Percentiles rank a stretch among this genome's conserved stretches.
Conservation (phyloP, 2,888 invertebrate species). For the Saturnia pavonia region DNA sequence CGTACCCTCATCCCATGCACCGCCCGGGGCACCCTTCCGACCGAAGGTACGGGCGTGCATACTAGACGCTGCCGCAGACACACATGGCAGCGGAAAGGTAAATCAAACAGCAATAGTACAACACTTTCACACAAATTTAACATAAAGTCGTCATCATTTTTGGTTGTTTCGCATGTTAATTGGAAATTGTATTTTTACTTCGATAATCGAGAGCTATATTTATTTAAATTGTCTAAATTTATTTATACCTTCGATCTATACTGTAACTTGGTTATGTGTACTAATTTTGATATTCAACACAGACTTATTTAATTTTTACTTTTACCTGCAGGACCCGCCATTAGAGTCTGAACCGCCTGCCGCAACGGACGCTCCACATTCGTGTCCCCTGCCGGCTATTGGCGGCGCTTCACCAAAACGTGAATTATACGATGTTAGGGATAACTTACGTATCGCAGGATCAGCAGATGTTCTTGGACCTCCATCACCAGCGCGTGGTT, state of each 20-base stretch:
- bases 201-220: neutral
- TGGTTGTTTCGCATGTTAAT: neutral
- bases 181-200: neutral
- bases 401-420: conserved; percentile 75
- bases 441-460: conserved; percentile 61
- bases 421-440: conserved; percentile 68
- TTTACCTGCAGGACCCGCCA: conserved; percentile 66
- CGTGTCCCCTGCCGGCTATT: conserved; percentile 66
- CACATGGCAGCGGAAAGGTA: conserved; percentile 77
- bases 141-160: neutral
- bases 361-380: conserved; percentile 67
- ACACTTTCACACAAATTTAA: neutral
- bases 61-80: conserved; percentile 64
- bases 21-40: conserved; percentile 79
- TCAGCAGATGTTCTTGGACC: conserved; percentile 78
- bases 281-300: neutral
- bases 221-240: neutral
- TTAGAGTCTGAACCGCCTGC: conserved; percentile 65
- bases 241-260: neutral
- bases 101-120: neutral
- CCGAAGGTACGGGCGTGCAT: conserved; percentile 77
- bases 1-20: conserved; percentile 63
- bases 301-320: no score
- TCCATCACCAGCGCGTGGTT: conserved; percentile 86
- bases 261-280: neutral